Conservation (phyloP, 2,797 vertebrate species). For the Crocodylus rhombifer region DNA sequence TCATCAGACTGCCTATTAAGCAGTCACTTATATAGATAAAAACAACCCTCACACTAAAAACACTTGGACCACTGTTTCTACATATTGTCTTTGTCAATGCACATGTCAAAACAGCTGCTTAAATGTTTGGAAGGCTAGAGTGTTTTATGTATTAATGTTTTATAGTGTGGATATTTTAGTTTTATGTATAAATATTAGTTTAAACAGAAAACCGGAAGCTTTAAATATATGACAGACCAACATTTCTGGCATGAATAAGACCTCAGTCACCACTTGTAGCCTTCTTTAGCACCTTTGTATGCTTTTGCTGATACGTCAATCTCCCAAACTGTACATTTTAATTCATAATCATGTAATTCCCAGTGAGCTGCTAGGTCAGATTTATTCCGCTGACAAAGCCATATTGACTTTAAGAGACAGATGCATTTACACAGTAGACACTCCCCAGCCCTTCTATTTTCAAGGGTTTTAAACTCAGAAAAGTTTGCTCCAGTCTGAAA, state of each 20-base stretch:
- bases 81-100: slow-evolving; percentile 26
- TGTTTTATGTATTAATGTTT: slow-evolving; percentile 59
- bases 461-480: not conserved
- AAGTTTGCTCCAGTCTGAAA: not conserved
- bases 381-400: not conserved
- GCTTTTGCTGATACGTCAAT: not conserved
- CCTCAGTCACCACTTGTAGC: slow-evolving; percentile 57
- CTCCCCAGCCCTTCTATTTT: not conserved
- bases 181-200: slow-evolving; percentile 70
- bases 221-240: slow-evolving; percentile 34
- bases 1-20: slow-evolving; percentile 6
- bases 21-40: slow-evolving; percentile 41
- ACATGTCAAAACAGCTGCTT: slow-evolving; percentile 43
- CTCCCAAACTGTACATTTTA: not conserved
- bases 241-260: slow-evolving; percentile 59
- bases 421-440: not conserved
- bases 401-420: not conserved
- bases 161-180: slow-evolving; percentile 61
- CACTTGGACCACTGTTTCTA: slow-evolving; percentile 52
- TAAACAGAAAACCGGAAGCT: slow-evolving; percentile 55
- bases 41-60: slow-evolving; percentile 49
- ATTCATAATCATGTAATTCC: not conserved
- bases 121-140: slow-evolving; percentile 48
- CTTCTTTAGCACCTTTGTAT: slow-evolving; percentile 58
- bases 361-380: not conserved